Evolutionary conservation across 2,888 invertebrate species (phyloP).

Genomic region (Entomobrya multifasciata): DNA sequence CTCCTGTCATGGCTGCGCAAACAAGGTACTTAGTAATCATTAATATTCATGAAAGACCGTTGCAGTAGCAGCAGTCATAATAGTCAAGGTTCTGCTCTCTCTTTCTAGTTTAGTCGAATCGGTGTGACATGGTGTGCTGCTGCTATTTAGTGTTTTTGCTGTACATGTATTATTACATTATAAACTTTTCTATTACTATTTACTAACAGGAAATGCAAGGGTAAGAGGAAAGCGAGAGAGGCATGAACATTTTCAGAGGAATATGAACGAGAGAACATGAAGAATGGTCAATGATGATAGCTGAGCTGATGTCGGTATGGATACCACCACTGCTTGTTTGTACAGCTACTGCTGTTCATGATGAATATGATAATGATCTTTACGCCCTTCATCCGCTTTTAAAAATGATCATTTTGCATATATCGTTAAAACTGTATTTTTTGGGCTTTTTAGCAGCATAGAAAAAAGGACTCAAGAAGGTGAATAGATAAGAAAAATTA

Average conservation of each 20-base stretch:
- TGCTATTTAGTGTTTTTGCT: slow-evolving; percentile 34
- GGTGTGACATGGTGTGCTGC: not conserved
- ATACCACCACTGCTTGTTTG: not conserved
- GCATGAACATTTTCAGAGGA: not conserved
- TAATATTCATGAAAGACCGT: slow-evolving; percentile 70
- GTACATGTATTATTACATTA: slow-evolving; percentile 41
- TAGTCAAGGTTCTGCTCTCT: slow-evolving; percentile 11
- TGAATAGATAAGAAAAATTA: no score
- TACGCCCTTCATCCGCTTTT: slow-evolving; percentile 21
- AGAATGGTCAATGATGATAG: slow-evolving; percentile 6
- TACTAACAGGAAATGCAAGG: not conserved
- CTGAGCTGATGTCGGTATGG: not conserved
- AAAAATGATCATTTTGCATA: slow-evolving; percentile 32
- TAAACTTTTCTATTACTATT: slow-evolving; percentile 3
- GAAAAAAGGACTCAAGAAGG: slow-evolving; percentile 3
- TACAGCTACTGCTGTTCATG: not conserved
- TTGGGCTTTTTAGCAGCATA: not conserved
- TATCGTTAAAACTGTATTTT: slow-evolving; percentile 16
- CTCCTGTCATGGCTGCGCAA: slow-evolving; percentile 69
- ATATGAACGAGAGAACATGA: slow-evolving; percentile 7
- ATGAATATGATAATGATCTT: slow-evolving; percentile 33
- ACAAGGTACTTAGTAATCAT: slow-evolving; percentile 71
- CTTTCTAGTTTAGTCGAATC: not conserved
- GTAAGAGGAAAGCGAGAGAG: not conserved
- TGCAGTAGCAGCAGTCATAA: slow-evolving; percentile 34